Conservation (phyloP, 2,888 invertebrate genomes). For the Pammene aurita region DNA sequence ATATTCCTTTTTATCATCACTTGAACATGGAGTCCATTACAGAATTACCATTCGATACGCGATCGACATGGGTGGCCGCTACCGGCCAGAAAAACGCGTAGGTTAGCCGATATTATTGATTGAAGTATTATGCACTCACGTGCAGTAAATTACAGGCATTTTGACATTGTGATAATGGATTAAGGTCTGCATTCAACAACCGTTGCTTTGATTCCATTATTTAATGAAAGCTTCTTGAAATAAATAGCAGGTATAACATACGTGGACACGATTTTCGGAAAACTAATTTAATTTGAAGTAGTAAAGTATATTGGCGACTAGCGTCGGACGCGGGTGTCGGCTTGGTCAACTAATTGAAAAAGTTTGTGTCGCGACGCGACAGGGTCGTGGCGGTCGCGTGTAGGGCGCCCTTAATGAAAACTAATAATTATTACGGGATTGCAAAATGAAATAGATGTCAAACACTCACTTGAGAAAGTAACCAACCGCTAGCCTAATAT, state of each 20-base stretch:
- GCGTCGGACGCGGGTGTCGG: constrained; percentile 47
- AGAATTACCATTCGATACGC: constrained; percentile 35
- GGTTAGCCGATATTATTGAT: constrained; percentile 34
- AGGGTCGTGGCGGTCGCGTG: constrained; percentile 30
- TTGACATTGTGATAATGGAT: constrained; percentile 29
- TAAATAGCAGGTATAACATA: constrained; percentile 24
- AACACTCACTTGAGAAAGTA: too few relatives aligned
- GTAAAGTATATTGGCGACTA: constrained; percentile 58
- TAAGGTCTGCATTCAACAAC: constrained; percentile 11
- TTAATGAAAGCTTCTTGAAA: background rate
- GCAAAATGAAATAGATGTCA: background rate
- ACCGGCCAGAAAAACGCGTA: constrained; percentile 35
- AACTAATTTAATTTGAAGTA: constrained; percentile 75
- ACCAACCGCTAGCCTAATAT: too few relatives aligned
- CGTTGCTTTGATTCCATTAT: constrained; percentile 3
- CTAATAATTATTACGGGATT: constrained; percentile 31
- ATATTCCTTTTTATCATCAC: constrained; percentile 8
- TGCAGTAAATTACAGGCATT: constrained; percentile 34
- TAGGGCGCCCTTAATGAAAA: constrained; percentile 37
- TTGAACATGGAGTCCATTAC: constrained; percentile 34
- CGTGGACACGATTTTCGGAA: constrained; percentile 49
- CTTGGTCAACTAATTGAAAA: constrained; percentile 76
- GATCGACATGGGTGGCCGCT: constrained; percentile 41
- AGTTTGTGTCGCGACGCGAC: constrained; percentile 61
- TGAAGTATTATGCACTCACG: constrained; percentile 37